A percentile compares a stretch with the other conserved stretches of the same genome.
Evolutionary conservation across 2,888 invertebrate species (phyloP).

Genomic region (Laothoe populi): DNA sequence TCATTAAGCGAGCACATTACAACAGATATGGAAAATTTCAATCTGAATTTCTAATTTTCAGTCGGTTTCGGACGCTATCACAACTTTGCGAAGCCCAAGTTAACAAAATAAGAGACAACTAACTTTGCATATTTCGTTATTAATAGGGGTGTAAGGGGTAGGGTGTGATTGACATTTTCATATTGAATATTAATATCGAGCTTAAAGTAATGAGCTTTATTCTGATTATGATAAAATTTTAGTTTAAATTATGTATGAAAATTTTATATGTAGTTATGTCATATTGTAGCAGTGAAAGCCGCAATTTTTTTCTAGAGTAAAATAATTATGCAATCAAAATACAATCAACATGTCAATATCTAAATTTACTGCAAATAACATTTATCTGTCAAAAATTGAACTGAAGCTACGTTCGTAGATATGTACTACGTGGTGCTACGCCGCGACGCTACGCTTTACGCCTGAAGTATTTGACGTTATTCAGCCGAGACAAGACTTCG

Average conservation of each 20-base stretch:
- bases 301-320: too few species aligned
- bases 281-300: too few species aligned
- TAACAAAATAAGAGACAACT: conserved; percentile 75
- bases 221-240: neutral
- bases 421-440: conserved; percentile 28
- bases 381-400: too few species aligned
- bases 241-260: too few species aligned
- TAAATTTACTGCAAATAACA: too few species aligned
- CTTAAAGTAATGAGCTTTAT: neutral
- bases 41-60: conserved; percentile 79
- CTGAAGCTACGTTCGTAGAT: conserved; percentile 42
- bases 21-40: conserved; percentile 66
- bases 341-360: too few species aligned
- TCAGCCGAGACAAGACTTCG: conserved; percentile 54
- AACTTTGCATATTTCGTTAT: conserved; percentile 79
- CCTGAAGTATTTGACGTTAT: conserved; percentile 53
- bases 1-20: conserved; percentile 53
- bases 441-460: conserved; percentile 39
- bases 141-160: conserved; percentile 54
- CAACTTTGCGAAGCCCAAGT: conserved; percentile 52
- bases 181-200: conserved; percentile 4
- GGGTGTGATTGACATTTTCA: conserved; percentile 24
- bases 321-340: too few species aligned
- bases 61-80: conserved; percentile 50
- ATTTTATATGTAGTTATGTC: too few species aligned